Evolutionary conservation across 64 coral and sea anemone species (phyloP).

Genomic region (Montipora efflorescens): DNA sequence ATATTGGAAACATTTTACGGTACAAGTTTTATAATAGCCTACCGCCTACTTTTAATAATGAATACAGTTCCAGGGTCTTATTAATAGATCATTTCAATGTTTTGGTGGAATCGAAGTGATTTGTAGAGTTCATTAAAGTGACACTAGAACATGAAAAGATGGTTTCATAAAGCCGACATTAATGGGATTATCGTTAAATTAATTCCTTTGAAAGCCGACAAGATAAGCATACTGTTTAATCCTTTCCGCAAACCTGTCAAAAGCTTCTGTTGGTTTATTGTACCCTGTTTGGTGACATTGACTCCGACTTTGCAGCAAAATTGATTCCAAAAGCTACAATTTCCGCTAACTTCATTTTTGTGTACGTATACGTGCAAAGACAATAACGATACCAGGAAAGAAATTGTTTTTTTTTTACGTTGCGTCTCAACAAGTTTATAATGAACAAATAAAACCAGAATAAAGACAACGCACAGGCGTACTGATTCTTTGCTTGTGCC

Average conservation of each 20-base stretch:
- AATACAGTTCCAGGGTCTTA: neutral
- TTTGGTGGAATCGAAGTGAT: neutral
- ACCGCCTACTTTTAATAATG: neutral
- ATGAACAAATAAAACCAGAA: too few relatives aligned
- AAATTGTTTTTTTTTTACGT: too few relatives aligned
- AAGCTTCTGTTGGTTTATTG: neutral
- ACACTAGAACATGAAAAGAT: neutral
- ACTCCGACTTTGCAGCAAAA: neutral
- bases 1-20: constrained; percentile 9
- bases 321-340: neutral
- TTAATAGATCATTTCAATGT: neutral
- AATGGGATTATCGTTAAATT: neutral
- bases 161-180: neutral
- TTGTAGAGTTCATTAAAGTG: neutral
- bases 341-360: neutral
- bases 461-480: too few relatives aligned
- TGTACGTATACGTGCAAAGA: neutral
- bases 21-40: too few relatives aligned
- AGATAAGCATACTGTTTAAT: neutral
- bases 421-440: too few relatives aligned
- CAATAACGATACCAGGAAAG: too few relatives aligned
- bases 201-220: neutral
- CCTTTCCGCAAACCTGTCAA: neutral
- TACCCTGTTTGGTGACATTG: neutral
- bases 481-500: too few relatives aligned